Base-by-base conservation (phyloP, 2,888 invertebrate species). In the Rhopalosiphum nymphaeae region DNA sequence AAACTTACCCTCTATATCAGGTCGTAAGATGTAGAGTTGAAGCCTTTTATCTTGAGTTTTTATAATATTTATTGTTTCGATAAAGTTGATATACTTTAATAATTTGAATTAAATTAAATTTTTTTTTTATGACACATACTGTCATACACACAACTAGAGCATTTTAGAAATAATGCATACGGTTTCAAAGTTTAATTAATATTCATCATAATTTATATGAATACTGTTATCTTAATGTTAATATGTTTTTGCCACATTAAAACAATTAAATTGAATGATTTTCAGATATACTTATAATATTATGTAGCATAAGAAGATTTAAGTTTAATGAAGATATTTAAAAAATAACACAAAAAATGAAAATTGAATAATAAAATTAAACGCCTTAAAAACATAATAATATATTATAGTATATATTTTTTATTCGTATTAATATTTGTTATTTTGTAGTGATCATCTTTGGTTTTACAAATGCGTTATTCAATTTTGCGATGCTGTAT, bases 61-160 rank as follows among this genome's bases (percentile, higher is more conserved):
- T 67, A 61, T n/a, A n/a, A 67, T 67, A 67, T 67, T 67, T 67
- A 67, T n/a, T n/a, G n/a, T 67, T 67, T 67, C 67, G 29, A n/a
- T 67, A 67, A 29, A n/a, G 13, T 67, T 13, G 67, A 67, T 67
- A n/a, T 16, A 67, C 29, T n/a, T n/a, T n/a, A 67, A 13, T 16
- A n/a, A n/a, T 67, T 67, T 67, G 4, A 67, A n/a, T 26, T 29
- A 0, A 61, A 29, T 61, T 61, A 29, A 11, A 29, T 11, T 67
- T 67, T n/a, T 13, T 67, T 13, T 13, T 49, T 13, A 61, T 61
- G 29, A 61, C 11, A 10, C 29, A 61, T 61, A 11, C 29, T 61
- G 29, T 29, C 29, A 10, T 29, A 29, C 26, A 29, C 61, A 57
- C 13, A 67, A 13, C 13, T 4, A n/a, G 67, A 4, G 4, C 1